Evolutionary conservation across 1,140 invertebrate genomes (phyloP).

Genomic region (Thaumetopoea pityocampa): DNA sequence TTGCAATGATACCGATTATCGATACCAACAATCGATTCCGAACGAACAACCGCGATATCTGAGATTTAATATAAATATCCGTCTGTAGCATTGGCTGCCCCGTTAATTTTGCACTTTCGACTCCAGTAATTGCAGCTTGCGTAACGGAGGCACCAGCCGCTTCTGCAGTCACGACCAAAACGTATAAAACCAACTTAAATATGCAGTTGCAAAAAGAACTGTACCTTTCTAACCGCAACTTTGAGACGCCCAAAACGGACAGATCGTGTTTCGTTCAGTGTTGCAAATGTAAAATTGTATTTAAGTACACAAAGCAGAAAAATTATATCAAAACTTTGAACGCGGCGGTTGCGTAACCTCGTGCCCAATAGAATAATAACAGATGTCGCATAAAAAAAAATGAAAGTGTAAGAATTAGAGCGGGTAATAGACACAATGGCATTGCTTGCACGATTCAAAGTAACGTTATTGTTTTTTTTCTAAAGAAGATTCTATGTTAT

Average conservation of each 20-base stretch:
- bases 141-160: constrained; percentile 50
- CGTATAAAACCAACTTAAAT: constrained; percentile 32
- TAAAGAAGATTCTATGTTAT: too few relatives aligned
- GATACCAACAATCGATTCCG: too few relatives aligned
- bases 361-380: constrained; percentile 69
- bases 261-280: background rate
- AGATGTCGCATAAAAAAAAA: constrained; percentile 70
- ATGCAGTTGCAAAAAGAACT: constrained; percentile 12
- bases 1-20: too few relatives aligned
- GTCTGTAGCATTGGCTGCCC: constrained; percentile 24
- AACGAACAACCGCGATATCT: constrained; percentile 5
- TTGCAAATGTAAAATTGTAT: constrained; percentile 25
- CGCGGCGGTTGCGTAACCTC: constrained; percentile 65
- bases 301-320: constrained; percentile 57
- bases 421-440: constrained; percentile 65
- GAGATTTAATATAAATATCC: constrained; percentile 7
- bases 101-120: constrained; percentile 66
- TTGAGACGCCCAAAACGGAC: constrained; percentile 15
- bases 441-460: constrained; percentile 52
- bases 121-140: constrained; percentile 57
- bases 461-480: too few relatives aligned
- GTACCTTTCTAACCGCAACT: constrained; percentile 17
- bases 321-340: constrained; percentile 73
- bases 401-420: constrained; percentile 68
- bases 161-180: constrained; percentile 70